Evolutionary conservation across 2,113 vertebrate species (phyloP), one percentile per base, ranked within the genome.

Genomic region (Phaethon lepturus): DNA sequence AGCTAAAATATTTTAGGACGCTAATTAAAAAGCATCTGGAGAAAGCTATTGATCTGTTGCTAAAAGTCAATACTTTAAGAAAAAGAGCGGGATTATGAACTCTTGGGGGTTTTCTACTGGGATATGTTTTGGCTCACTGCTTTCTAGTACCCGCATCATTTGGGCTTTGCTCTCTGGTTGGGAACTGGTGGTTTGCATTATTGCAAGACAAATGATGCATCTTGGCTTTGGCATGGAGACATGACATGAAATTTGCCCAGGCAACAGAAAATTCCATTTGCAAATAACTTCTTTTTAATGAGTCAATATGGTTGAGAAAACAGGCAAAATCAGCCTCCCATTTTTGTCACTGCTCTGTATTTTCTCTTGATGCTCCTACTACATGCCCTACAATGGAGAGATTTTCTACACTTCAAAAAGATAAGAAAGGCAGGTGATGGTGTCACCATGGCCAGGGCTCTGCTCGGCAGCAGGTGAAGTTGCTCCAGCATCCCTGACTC

Each of bases 11-110:
- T 86, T 93, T 93, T 49, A 88, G 62, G 75, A 69, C 1, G 4
- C 33, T 86, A 88, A 92, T 80, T 73, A 87, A 93, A 83, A 95
- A 44, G 24, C 56, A 90, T 29, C 53, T 2, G 1, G 50, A 75
- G 66, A 73, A 78, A 95, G 49, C 40, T 73, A 94, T 58, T 23
- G 67, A 95, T 95, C 58, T 68, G 56, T 53, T 92, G 38, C 74
- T 63, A 59, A 17, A 92, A 92, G 59, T 75, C 49, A 68, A 80
- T 73, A 59, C 49, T 72, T 23, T 59, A 84, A 4, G 3, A 76
- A 88, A 93, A 93, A 40, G 38, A 82, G 56, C 3, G 78, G 16
- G 59, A 72, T 45, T 68, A 49, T 59, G 49, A 94, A 67, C n/a
- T 64, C 59, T 42, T 67, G 58, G 19, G 23, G 10, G 7, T 90